A percentile compares a stretch with the other conserved stretches of the same genome.
These are phyloP conservation scores for Dynastes grantii DNA, from an alignment of 2,888 invertebrate genomes.

Conservation along the genomic window DNA sequence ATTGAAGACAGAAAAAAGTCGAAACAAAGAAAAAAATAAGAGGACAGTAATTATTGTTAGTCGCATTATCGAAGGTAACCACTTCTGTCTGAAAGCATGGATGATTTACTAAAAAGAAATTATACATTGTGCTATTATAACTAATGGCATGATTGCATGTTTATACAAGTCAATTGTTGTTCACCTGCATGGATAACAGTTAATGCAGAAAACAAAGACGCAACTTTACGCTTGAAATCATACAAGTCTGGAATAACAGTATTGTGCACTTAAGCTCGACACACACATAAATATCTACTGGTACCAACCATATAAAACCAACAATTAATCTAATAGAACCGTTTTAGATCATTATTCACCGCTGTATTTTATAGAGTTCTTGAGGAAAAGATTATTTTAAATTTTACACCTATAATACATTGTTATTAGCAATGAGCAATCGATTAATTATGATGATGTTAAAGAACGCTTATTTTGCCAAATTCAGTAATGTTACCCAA, in stretches of 20 bases:
- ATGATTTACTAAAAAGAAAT: slow-evolving; percentile 41
- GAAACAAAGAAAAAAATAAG: slow-evolving; percentile 32
- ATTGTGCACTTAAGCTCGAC: no score
- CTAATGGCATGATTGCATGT: slow-evolving; percentile 42
- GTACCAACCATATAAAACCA: no score
- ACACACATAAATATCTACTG: no score
- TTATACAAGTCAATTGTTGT: slow-evolving; percentile 19
- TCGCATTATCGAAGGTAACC: background rate
- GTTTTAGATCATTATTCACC: no score
- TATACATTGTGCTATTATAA: slow-evolving; percentile 28
- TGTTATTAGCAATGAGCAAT: no score
- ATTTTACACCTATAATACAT: no score
- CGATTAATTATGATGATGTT: no score
- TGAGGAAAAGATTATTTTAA: no score
- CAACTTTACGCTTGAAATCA: slow-evolving; percentile 18
- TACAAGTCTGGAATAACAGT: background rate
- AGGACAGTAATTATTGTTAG: slow-evolving; percentile 40
- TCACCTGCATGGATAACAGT: slow-evolving; percentile 6
- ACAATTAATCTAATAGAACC: no score
- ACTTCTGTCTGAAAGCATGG: slow-evolving; percentile 1
- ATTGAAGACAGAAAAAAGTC: slow-evolving; percentile 21
- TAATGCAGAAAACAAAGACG: slow-evolving; percentile 3
- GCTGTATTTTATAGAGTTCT: no score
- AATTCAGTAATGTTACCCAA: no score
- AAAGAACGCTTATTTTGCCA: no score